Percentiles rank a stretch among this genome's conserved stretches.
Conservation (phyloP, 1,140 invertebrate genomes). For the Temnothorax longispinosus region DNA sequence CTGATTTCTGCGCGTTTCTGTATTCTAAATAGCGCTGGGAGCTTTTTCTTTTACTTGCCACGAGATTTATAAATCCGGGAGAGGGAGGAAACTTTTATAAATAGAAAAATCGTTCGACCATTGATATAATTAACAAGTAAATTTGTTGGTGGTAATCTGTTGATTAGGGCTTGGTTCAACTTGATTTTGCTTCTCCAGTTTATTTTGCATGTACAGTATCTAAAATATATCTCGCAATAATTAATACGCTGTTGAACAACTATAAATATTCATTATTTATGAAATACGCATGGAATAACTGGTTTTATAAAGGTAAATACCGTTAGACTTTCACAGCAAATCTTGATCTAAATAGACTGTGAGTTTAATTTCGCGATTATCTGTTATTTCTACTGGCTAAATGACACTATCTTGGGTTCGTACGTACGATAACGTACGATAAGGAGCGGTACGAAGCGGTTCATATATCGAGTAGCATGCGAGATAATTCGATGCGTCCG, state of each 20-base stretch:
- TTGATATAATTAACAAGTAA: not conserved
- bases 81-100: not conserved
- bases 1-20: not conserved
- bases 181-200: not conserved
- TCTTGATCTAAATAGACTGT: slow-evolving; percentile 21
- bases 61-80: not conserved
- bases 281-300: not conserved
- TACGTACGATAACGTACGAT: slow-evolving; percentile 44
- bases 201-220: not conserved
- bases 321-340: slow-evolving; percentile 26
- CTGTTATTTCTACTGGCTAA: slow-evolving; percentile 54
- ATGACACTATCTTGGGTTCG: slow-evolving; percentile 45
- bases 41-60: slow-evolving; percentile 34
- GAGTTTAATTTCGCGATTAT: slow-evolving; percentile 49
- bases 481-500: slow-evolving; percentile 42
- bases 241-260: not conserved
- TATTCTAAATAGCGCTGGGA: not conserved
- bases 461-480: slow-evolving; percentile 46
- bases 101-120: not conserved
- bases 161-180: not conserved
- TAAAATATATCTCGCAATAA: not conserved
- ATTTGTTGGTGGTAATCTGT: not conserved
- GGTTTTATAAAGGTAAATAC: not conserved
- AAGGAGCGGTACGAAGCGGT: slow-evolving; percentile 50
- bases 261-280: not conserved